A percentile compares a stretch with the other conserved stretches of the same genome.
phyloP scores from a whole-genome alignment of 2,797 vertebrate genomes.

The Danio albolineatus region DNA sequence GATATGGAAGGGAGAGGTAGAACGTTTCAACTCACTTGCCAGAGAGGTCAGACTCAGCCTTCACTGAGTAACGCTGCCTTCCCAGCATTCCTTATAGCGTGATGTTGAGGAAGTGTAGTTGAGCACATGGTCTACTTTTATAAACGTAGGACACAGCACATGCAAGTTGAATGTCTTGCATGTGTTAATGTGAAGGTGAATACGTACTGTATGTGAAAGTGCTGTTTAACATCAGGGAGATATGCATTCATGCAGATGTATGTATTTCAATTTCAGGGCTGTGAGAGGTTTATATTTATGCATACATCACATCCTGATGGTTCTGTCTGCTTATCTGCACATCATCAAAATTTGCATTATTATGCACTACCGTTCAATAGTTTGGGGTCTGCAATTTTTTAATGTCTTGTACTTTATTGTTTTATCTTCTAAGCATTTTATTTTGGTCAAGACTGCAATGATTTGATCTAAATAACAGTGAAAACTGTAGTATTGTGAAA shows the following conservation, averaged over 20 bases:
- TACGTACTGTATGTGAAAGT: slow-evolving; percentile 33
- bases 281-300: slow-evolving; percentile 81
- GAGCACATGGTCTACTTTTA: not conserved
- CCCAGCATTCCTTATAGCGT: not conserved
- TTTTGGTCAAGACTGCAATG: not conserved
- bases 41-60: slow-evolving; percentile 51
- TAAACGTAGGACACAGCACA: slow-evolving; percentile 13
- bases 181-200: not conserved
- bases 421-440: too few relatives aligned
- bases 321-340: slow-evolving; percentile 73
- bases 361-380: not conserved
- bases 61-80: slow-evolving; percentile 26
- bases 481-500: too few relatives aligned
- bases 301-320: slow-evolving; percentile 76
- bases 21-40: slow-evolving; percentile 26
- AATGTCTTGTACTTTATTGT: too few relatives aligned
- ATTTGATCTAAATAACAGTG: not conserved
- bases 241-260: slow-evolving; percentile 15
- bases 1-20: slow-evolving; percentile 47
- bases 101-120: not conserved
- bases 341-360: slow-evolving; percentile 67
- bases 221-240: not conserved
- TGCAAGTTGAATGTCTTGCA: slow-evolving; percentile 53
- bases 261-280: slow-evolving; percentile 76
- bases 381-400: not conserved